Evolutionary conservation across 2,888 invertebrate genomes (phyloP).

Genomic region (Choristoneura rosaceana): DNA sequence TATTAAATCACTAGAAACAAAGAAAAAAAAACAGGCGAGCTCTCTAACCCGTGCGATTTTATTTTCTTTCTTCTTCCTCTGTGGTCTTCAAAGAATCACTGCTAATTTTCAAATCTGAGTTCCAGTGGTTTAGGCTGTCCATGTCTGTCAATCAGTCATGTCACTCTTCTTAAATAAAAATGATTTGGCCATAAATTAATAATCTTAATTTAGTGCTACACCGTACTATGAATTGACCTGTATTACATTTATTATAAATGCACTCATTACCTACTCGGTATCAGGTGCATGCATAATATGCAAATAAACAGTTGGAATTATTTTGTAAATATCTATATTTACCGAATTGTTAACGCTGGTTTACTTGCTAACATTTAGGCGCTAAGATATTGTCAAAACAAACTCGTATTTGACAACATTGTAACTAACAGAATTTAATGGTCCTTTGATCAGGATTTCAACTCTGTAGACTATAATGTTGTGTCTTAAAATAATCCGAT

Average conservation of each 20-base stretch:
- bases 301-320: constrained; percentile 5
- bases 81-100: no score
- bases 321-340: constrained; percentile 15
- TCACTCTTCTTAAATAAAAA: no score
- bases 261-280: neutral
- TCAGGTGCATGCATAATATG: neutral
- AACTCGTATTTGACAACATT: constrained; percentile 17
- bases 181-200: no score
- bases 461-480: neutral
- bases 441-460: constrained; percentile 21
- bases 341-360: constrained; percentile 8
- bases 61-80: no score
- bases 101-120: no score
- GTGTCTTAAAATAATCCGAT: no score
- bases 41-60: no score
- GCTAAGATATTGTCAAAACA: constrained; percentile 22
- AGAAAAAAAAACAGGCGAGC: no score
- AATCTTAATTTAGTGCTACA: neutral
- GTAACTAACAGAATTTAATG: constrained; percentile 19
- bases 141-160: no score
- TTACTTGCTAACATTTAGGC: constrained; percentile 6
- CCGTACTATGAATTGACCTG: neutral
- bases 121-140: no score
- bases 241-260: neutral
- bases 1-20: no score